Percentiles rank a stretch among this genome's conserved stretches.
Evolutionary conservation across 2,113 vertebrate species (phyloP).

Genomic region (Pseudorasbora parva): DNA sequence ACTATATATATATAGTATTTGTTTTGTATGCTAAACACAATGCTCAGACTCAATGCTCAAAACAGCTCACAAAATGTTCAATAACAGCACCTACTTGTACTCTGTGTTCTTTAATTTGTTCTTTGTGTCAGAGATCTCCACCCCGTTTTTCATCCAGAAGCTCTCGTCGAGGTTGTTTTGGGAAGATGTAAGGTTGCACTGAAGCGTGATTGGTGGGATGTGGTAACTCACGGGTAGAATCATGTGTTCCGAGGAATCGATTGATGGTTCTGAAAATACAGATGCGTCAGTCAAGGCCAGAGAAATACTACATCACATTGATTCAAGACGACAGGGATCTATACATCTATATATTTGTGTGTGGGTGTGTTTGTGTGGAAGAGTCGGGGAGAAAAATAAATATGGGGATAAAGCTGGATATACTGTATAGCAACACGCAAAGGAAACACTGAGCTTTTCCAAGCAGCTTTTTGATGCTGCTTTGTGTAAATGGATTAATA

Average conservation of each 20-base stretch:
- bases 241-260: constrained; percentile 82
- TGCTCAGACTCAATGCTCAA: no score
- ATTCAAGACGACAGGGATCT: constrained; percentile 9
- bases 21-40: no score
- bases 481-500: background rate
- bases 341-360: background rate
- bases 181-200: constrained; percentile 91
- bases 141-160: constrained; percentile 95
- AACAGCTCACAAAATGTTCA: background rate
- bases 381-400: background rate
- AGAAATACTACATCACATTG: constrained; percentile 19
- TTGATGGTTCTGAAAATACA: constrained; percentile 87
- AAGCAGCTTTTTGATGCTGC: background rate
- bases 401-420: background rate
- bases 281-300: constrained; percentile 20
- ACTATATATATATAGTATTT: no score
- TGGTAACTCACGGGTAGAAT: constrained; percentile 69
- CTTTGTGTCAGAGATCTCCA: constrained; percentile 82
- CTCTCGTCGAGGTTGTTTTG: constrained; percentile 73
- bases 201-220: constrained; percentile 74
- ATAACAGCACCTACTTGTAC: constrained; percentile 76
- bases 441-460: background rate
- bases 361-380: background rate
- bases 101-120: constrained; percentile 76
- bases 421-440: background rate